Base-by-base conservation (phyloP, 2,888 invertebrate species). In the Aporophyla nigra region DNA sequence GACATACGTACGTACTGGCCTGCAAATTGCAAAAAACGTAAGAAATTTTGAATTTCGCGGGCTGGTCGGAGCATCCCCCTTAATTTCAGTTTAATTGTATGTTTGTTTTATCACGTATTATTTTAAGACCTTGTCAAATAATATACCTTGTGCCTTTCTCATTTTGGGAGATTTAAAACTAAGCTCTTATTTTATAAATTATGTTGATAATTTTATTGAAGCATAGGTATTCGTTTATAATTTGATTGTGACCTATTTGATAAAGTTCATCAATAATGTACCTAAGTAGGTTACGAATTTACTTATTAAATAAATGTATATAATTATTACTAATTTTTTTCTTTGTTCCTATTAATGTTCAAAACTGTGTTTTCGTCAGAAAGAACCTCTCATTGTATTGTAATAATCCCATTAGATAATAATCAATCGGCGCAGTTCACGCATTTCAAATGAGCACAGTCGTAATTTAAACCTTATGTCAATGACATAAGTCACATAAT, bases 81-180 rank as follows among this genome's bases (percentile, higher is more conserved):
- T n/a, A n/a, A n/a, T 46, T 46, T 46, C 10, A 43, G 58, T 58
- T 74, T 59, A 19, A 1, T 74, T 81, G 24, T 49, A 75, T 82
- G 19, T 79, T 70, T 78, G 24, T 49, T 16, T 58, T 61, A 83
- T 78, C 83, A 83, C 65, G 78, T 66, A 27, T 83, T 61, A 66
- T 66, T 83, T 54, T 49, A 76, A 53, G 19, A 7, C 49, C 5
- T 49, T 66, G 7, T 46, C 40, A 62, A 19, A 19, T 14, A 27
- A 14, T 24, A 21, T 27, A 53, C 43, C 43, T 46, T 51, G 61
- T 71, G 59, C 56, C 63, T 65, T 68, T 43, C 62, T 59, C 6
- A 56, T 56, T 33, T 33, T 54, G 51, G 16, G 58, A 53, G 7
- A 53, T 33, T 9, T 19, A 9, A 5, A 62, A 14, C 27, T 53